Percentiles rank a stretch among this genome's conserved stretches.
phyloP scores from a whole-genome alignment of 2,797 vertebrate genomes.

The Alosa sapidissima region DNA sequence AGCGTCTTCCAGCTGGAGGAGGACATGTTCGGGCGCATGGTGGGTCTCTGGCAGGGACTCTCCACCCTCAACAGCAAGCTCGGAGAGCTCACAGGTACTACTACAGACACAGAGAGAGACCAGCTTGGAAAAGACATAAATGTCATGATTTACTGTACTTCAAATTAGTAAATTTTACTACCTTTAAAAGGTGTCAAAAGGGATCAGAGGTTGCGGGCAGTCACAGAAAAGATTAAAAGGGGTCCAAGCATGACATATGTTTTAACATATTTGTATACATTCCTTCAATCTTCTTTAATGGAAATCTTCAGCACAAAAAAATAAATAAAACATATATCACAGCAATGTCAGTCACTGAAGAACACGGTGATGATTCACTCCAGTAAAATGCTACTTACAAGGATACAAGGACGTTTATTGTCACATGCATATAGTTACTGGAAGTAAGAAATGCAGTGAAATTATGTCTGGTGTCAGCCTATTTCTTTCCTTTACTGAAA shows the following conservation, averaged over 20 bases:
- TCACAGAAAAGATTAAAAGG: background rate
- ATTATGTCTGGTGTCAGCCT: too few species aligned
- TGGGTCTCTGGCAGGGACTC: slow-evolving; percentile 49
- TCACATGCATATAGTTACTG: too few species aligned
- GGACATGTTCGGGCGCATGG: slow-evolving; percentile 42
- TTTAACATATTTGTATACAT: background rate
- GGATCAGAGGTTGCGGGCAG: background rate
- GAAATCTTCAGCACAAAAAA: background rate
- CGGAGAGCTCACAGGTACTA: slow-evolving; percentile 42
- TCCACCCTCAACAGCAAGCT: slow-evolving; percentile 17
- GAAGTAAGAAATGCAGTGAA: too few species aligned
- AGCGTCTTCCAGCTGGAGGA: slow-evolving; percentile 61
- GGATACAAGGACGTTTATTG: too few species aligned
- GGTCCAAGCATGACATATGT: background rate
- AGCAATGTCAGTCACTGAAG: background rate
- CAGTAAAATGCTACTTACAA: background rate
- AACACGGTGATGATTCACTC: background rate
- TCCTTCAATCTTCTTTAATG: background rate
- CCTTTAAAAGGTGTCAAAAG: background rate
- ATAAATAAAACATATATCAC: too few species aligned
- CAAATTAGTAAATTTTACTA: too few species aligned
- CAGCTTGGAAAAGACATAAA: too few species aligned
- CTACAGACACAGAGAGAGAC: background rate
- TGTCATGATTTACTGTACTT: too few species aligned
- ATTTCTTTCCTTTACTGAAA: background rate